phyloP scores from a whole-genome alignment of 2,797 vertebrate genomes.

The Calcarius lapponicus region DNA sequence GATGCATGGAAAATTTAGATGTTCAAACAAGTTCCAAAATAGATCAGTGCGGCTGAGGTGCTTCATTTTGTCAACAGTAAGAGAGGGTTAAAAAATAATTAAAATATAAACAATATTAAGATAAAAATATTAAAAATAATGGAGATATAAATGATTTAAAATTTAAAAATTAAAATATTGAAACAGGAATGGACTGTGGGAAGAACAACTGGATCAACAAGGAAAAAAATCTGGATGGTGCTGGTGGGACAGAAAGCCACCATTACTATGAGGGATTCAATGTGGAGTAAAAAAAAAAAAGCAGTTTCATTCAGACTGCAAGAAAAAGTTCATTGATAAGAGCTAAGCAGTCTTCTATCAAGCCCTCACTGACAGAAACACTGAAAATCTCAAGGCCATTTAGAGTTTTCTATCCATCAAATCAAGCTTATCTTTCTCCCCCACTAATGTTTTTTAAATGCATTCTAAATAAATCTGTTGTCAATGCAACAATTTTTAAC shows the following conservation, averaged over 20 bases:
- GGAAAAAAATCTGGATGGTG: neutral
- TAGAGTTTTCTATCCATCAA: neutral
- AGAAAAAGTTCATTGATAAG: neutral
- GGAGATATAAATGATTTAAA: neutral
- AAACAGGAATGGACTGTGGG: neutral
- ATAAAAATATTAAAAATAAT: neutral
- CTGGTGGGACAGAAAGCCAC: neutral
- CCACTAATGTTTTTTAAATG: neutral
- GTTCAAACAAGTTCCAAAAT: neutral
- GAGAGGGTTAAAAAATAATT: neutral
- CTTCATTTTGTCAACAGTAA: neutral
- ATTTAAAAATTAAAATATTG: neutral
- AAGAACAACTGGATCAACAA: neutral
- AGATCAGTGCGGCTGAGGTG: neutral
- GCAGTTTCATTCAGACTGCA: neutral
- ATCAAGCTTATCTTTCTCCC: neutral
- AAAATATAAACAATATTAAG: neutral
- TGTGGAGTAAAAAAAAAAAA: neutral
- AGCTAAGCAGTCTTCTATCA: neutral
- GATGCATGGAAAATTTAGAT: neutral
- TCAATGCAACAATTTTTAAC: neutral
- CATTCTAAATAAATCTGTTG: conserved; percentile 1
- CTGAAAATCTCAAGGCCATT: conserved; percentile 8
- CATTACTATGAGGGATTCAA: neutral
- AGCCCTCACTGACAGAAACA: neutral